These are phyloP conservation scores for Diachasma alloeum DNA, from an alignment of 1,140 invertebrate genomes.

Conservation along the genomic window DNA sequence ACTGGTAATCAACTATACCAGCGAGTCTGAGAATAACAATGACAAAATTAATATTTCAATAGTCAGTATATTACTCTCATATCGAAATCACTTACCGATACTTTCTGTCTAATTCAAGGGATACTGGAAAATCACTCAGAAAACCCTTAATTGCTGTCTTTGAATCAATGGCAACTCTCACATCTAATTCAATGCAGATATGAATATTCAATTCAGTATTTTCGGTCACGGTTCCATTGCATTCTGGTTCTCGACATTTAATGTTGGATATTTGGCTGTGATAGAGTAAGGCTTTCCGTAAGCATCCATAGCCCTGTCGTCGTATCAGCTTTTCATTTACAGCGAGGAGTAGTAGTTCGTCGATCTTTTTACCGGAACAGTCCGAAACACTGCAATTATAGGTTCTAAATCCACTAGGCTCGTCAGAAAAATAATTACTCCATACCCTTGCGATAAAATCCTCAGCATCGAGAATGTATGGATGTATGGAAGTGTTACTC, in stretches of 20 bases:
- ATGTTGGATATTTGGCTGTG: neutral
- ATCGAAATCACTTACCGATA: neutral
- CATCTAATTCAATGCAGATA: slow-evolving; percentile 1
- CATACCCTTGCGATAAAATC: neutral
- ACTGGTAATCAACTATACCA: neutral
- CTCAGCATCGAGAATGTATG: neutral
- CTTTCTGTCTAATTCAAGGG: neutral
- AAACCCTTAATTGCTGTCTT: neutral
- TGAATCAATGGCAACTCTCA: neutral
- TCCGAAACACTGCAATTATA: neutral
- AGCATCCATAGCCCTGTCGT: neutral
- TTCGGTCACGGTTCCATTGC: neutral
- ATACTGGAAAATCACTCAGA: neutral
- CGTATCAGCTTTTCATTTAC: neutral
- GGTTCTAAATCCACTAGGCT: neutral
- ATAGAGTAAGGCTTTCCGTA: neutral
- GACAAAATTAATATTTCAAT: neutral
- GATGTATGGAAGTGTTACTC: neutral
- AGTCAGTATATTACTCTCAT: neutral
- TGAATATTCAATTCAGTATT: neutral
- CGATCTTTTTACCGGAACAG: neutral
- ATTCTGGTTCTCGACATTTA: neutral
- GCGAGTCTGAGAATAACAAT: neutral
- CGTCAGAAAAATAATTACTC: neutral
- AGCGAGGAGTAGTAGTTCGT: neutral